Percentiles rank a stretch among this genome's conserved stretches.
These are phyloP conservation scores for Margarornis squamiger DNA, from an alignment of 2,797 vertebrate species.

Conservation along the genomic window DNA sequence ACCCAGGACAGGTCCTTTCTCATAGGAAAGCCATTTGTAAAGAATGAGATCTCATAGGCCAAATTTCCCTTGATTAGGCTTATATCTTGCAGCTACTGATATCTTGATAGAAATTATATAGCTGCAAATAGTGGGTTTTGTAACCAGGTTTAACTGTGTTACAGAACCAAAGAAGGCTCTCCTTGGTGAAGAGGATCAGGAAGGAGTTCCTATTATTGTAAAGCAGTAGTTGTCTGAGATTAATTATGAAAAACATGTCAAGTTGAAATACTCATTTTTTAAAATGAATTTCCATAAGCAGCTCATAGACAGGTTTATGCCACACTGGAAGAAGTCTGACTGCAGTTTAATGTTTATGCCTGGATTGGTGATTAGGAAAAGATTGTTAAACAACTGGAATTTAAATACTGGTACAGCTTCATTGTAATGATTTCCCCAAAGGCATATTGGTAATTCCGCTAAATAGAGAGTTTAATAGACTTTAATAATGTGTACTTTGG, in stretches of 20 bases:
- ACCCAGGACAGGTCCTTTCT: background rate
- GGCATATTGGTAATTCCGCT: conserved; percentile 76
- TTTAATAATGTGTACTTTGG: conserved; percentile 79
- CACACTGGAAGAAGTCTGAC: conserved; percentile 53
- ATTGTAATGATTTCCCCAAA: conserved; percentile 77
- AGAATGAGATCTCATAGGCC: background rate
- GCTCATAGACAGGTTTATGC: conserved; percentile 28
- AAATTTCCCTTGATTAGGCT: background rate
- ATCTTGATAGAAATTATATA: background rate
- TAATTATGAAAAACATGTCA: background rate
- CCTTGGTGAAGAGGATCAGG: background rate
- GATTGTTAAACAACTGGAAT: conserved; percentile 77
- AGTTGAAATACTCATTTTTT: conserved; percentile 26
- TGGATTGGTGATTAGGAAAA: conserved; percentile 71
- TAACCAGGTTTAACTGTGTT: background rate
- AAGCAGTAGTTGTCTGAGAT: background rate
- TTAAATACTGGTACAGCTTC: conserved; percentile 71
- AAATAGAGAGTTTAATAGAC: conserved; percentile 80
- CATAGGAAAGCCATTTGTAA: background rate
- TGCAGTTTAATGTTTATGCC: conserved; percentile 67
- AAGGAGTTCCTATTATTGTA: conserved; percentile 41
- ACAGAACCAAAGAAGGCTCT: background rate
- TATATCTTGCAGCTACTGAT: background rate
- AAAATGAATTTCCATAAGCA: conserved; percentile 11
- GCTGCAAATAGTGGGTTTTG: conserved; percentile 22